Base-by-base conservation (phyloP, 2,797 vertebrate genomes). In the Sebastiscus tertius region DNA sequence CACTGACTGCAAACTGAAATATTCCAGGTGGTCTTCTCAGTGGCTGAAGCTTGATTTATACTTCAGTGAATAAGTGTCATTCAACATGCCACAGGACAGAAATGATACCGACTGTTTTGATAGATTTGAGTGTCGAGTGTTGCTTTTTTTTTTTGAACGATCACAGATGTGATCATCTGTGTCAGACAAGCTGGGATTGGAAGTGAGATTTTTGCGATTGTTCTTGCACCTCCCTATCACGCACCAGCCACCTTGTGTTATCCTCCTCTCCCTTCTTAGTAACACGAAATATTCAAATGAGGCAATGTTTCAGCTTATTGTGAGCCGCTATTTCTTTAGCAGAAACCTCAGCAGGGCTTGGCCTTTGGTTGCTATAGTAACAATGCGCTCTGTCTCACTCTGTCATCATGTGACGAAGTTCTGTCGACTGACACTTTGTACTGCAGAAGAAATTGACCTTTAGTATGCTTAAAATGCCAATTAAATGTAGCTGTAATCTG, bases 1-100 rank as follows among this genome's bases (percentile, higher is more conserved):
- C 22, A 52, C 39, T 8, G 34, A 58, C 46, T 68, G 56, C 18
- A 65, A 74, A 60, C 22, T 55, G 54, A 77, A 74, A 68, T 68
- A 54, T 82, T 64, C 66, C 75, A 73, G 74, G 79, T 84, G 77
- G 46, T 56, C 59, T 68, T 74, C 56, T 73, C 72, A n/a, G 58
- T 65, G 16, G 55, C 22, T 80, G 39, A 56, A 49, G 55, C 58
- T 66, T 49, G 18, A 81, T 86, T 72, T 29, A 42, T 20, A 52
- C 64, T 67, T 75, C 24, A 79, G 61, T 77, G 39, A 75, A 64
- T 11, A 46, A 81, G 65, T 82, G 79, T 42, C 66, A 69, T 72
- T 76, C 31, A 71, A 8, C 16, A 31, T 68, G 68, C n/a, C 6
- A 7, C 13, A 10, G 58, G 34, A 71, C 59, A 70, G 77, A 54